These are phyloP conservation scores for Drosophila ironensis DNA, from an alignment of 1,140 invertebrate genomes.

Conservation along the genomic window DNA sequence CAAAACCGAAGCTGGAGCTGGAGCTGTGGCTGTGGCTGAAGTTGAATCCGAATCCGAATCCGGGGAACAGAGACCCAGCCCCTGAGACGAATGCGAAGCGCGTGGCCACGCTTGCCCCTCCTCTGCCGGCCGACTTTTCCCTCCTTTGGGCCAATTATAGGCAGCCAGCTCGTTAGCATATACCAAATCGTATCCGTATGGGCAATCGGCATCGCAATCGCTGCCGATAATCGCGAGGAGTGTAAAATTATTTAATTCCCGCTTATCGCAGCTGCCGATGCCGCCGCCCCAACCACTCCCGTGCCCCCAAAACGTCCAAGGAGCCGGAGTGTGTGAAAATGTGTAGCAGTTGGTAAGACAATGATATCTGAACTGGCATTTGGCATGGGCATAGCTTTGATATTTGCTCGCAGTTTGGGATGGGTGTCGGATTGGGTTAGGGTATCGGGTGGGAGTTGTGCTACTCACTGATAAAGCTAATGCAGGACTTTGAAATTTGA, in stretches of 20 bases:
- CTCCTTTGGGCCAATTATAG: conserved; percentile 68
- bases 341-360: conserved; percentile 65
- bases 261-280: conserved; percentile 67
- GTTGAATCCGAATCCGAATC: neutral
- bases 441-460: neutral
- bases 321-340: conserved; percentile 66
- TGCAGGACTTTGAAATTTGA: too few relatives aligned
- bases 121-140: neutral
- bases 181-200: conserved; percentile 73
- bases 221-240: conserved; percentile 75
- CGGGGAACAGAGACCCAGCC: neutral
- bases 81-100: conserved; percentile 38
- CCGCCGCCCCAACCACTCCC: neutral
- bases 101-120: conserved; percentile 40
- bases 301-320: neutral
- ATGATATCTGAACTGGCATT: conserved; percentile 61
- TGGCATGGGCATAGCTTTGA: conserved; percentile 40
- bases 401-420: conserved; percentile 12
- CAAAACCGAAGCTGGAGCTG: neutral
- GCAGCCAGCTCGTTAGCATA: conserved; percentile 75
- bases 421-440: conserved; percentile 12
- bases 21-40: too few relatives aligned
- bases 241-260: conserved; percentile 80
- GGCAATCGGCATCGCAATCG: conserved; percentile 67
- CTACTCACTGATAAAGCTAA: too few relatives aligned